Base-by-base conservation (phyloP, 2,888 invertebrate species). In the Sminthurides aquaticus region DNA sequence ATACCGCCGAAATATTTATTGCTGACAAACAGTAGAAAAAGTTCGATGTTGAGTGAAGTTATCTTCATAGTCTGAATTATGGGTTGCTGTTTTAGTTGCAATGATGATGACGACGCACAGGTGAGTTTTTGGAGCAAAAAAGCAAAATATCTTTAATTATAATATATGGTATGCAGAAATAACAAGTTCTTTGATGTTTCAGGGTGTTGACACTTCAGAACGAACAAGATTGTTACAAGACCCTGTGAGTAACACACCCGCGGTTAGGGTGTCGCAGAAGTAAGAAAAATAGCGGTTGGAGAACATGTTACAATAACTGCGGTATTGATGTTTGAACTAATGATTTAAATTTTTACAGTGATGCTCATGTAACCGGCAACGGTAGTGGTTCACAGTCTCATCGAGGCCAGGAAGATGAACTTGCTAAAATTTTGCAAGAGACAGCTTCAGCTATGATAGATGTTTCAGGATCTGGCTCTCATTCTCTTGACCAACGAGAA, bases 381-480 rank as follows among this genome's bases (percentile, higher is more conserved):
- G 26, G 59, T 22, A 29, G 56, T 26, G 69, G 68, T 49, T 69
- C 69, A 1, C 69, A 70, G 11, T 67, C 71, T 1, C 49, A 60
- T n/a, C 54, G 70, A 57, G 74, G 71, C 22, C 72, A 74, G 27
- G 74, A 74, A 64, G 74, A 74, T 65, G 74, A 74, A 65, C 64
- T 74, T 49, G 72, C 72, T 8, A 71, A 68, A 61, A 74, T 74
- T 60, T 64, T 74, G 57, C 74, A 74, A 66, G 74, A 74, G 68
- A 74, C 74, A 56, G 72, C 73, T 15, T 74, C 74, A 1, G 74
- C 74, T 1, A 74, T 74, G 74, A 74, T 74, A 29, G 74, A 74
- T 55, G 74, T 74, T 8, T 72, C 73, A 0, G 73, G 72, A 1
- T 72, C 74, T 8, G 74, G 73, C 1, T 71, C 73, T 1, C 74